Evolutionary conservation across 2,113 vertebrate species (phyloP), one percentile per base, ranked within the genome.

Genomic region (Ictalurus furcatus): DNA sequence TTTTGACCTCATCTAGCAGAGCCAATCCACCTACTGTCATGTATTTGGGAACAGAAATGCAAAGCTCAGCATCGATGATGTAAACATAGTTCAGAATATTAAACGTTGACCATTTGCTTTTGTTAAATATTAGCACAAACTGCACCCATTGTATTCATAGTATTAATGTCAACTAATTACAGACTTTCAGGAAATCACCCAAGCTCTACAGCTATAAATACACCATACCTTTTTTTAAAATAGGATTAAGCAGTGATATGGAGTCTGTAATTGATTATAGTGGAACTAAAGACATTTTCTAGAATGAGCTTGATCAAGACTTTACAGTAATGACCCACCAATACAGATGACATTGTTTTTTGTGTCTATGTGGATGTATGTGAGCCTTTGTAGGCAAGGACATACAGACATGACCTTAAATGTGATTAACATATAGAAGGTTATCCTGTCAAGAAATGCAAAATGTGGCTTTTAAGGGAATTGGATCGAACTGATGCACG

Each of bases 391-490:
- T 54, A 78, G 69, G 73, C 59, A 34, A 85, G 82, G 73, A 54
- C 16, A 54, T 44, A 58, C 63, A 52, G 44, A 84, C 37, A 71
- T 76, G 37, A 71, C 63, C 54, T 58, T 58, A 89, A 88, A 88
- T 88, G 88, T 88, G 88, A 90, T 90, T 88, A 89, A 87, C 40
- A 37, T 25, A 67, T 13, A 56, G n/a, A 85, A 67, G 83, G 85
- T 73, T 56, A 74, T 40, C 17, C 34, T 86, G 52, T 40, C 21
- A 40, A 67, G 30, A 67, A 73, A 79, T 78, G 73, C 63, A 28
- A 11, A 63, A 63, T 86, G 84, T 56, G 40, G 87, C 91, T 92
- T 86, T 90, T 88, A 92, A 84, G 85, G 63, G 81, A 52, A 91
- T 90, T 90, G 65, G 34, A 90, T 87, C n/a, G 28, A 28, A 61